Conservation (phyloP, 2,888 invertebrate species). For the Vandiemenella viatica region DNA sequence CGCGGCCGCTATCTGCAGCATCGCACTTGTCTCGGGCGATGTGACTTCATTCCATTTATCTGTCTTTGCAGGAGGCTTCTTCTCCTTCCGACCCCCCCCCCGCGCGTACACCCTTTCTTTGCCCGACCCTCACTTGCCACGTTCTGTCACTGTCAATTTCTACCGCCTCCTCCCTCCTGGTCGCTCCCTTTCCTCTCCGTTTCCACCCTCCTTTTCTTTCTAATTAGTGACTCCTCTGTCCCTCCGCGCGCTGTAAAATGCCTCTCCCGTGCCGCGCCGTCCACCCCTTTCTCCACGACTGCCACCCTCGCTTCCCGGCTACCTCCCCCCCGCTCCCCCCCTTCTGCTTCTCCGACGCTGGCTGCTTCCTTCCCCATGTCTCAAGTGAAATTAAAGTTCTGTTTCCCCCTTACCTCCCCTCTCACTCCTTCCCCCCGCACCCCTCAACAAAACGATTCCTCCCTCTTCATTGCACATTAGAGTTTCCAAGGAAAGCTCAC, state of each 20-base stretch:
- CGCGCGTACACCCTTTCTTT: not conserved
- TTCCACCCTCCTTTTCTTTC: slow-evolving; percentile 16
- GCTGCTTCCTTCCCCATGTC: slow-evolving; percentile 15
- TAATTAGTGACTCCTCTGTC: slow-evolving; percentile 18
- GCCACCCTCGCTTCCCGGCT: slow-evolving; percentile 1
- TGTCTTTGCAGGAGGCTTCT: not conserved
- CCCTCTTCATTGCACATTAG: slow-evolving; percentile 16
- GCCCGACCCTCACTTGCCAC: slow-evolving; percentile 4
- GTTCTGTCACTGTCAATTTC: slow-evolving; percentile 17
- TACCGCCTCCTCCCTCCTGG: slow-evolving; percentile 7
- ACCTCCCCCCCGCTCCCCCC: slow-evolving; percentile 4
- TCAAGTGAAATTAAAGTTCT: slow-evolving; percentile 24
- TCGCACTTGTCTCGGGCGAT: not conserved
- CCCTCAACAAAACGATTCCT: slow-evolving; percentile 19
- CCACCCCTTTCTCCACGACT: not conserved
- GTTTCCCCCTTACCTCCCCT: slow-evolving; percentile 9
- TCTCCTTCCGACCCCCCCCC: not conserved
- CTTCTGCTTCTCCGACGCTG: slow-evolving; percentile 3
- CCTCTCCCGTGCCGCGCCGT: too few species aligned
- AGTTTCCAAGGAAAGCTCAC: slow-evolving; percentile 3
- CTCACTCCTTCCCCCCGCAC: slow-evolving; percentile 11
- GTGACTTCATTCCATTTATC: not conserved
- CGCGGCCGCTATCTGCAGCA: not conserved
- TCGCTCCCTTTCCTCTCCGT: slow-evolving; percentile 4
- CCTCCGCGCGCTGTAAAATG: slow-evolving; percentile 4